These are phyloP conservation scores for Papilio gigon DNA, from an alignment of 2,888 invertebrate genomes.

Conservation along the genomic window DNA sequence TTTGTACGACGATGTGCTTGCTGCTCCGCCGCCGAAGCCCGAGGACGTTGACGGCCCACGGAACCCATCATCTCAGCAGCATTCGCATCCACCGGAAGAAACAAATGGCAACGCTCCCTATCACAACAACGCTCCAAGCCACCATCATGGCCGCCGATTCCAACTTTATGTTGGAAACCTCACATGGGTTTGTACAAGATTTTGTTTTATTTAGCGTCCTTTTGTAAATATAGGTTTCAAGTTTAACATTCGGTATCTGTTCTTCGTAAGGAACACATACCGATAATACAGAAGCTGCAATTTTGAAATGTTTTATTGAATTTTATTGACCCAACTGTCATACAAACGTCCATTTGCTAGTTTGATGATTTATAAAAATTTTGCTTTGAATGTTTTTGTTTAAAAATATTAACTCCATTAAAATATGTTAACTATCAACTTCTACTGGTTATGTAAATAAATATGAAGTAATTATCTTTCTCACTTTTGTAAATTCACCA, in stretches of 20 bases:
- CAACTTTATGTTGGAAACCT: conserved; percentile 99
- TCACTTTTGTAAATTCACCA: too few relatives aligned
- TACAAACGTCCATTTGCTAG: neutral
- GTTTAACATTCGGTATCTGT: conserved; percentile 56
- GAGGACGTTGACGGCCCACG: conserved; percentile 83
- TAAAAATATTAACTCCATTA: too few relatives aligned
- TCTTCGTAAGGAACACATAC: conserved; percentile 50
- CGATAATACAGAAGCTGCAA: conserved; percentile 44
- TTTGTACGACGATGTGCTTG: conserved; percentile 97
- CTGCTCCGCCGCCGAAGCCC: conserved; percentile 86
- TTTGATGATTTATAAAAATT: conserved; percentile 1
- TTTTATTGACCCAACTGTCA: neutral
- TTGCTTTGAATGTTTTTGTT: too few relatives aligned
- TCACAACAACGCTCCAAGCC: conserved; percentile 87
- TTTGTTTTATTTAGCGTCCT: conserved; percentile 67
- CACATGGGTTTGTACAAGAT: conserved; percentile 93
- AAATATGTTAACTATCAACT: too few relatives aligned
- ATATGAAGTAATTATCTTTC: too few relatives aligned
- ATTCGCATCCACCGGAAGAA: conserved; percentile 83
- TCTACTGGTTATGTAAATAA: too few relatives aligned
- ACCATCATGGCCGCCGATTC: conserved; percentile 91
- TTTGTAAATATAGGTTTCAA: conserved; percentile 70
- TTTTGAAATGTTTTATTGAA: conserved; percentile 45
- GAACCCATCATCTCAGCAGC: conserved; percentile 80
- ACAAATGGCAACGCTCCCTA: conserved; percentile 87